Evolutionary conservation across 2,888 invertebrate species (phyloP).

Genomic region (Rotaria macrura): DNA sequence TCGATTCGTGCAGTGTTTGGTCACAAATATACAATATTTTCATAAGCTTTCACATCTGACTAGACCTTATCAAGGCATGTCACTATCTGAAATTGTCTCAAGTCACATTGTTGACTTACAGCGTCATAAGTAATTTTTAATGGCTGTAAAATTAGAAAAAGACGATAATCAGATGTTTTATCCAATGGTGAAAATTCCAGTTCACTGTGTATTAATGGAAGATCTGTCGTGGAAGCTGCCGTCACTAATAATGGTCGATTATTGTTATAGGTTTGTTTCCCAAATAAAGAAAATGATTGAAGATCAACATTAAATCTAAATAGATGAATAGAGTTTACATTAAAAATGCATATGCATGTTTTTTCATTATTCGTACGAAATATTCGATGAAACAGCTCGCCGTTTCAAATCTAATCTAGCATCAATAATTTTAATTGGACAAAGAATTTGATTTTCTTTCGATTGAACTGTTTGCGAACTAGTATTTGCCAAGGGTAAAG

Average conservation of each 20-base stretch:
- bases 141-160: neutral
- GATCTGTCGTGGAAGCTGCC: neutral
- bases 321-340: too few relatives aligned
- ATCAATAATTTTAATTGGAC: neutral
- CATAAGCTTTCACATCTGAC: too few relatives aligned
- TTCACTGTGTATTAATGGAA: neutral
- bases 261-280: neutral
- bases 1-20: too few relatives aligned
- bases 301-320: neutral
- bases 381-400: neutral
- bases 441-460: neutral
- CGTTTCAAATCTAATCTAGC: neutral
- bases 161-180: neutral
- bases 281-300: neutral
- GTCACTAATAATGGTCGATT: neutral
- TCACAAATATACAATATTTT: too few relatives aligned
- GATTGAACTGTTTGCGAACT: neutral
- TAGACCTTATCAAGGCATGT: too few relatives aligned
- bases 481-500: neutral
- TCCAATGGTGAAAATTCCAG: neutral
- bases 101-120: neutral
- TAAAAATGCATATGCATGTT: neutral
- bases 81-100: too few relatives aligned
- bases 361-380: neutral
- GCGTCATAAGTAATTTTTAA: neutral